Conservation (phyloP, 1,140 invertebrate species). For the Meloidogyne exigua region DNA sequence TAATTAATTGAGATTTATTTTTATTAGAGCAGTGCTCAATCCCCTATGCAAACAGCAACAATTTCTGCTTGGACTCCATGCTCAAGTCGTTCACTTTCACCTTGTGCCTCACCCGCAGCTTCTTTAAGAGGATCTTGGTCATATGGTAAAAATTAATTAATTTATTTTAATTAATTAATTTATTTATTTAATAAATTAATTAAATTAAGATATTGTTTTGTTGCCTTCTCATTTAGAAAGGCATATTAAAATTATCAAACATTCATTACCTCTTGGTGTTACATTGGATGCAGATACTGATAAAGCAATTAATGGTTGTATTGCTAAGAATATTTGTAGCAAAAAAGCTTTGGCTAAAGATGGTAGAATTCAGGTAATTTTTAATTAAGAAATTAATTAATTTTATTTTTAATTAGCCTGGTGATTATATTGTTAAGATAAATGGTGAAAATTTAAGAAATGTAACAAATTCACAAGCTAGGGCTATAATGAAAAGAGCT, state of each 20-base stretch:
- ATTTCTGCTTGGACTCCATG: slow-evolving; percentile 59
- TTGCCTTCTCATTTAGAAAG: slow-evolving; percentile 31
- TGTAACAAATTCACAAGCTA: slow-evolving; percentile 70
- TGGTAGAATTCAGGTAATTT: slow-evolving; percentile 67
- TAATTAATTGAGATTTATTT: too few relatives aligned
- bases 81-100: slow-evolving; percentile 55
- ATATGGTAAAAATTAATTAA: slow-evolving; percentile 49
- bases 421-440: slow-evolving; percentile 67
- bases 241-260: slow-evolving; percentile 61
- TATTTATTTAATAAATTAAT: slow-evolving; percentile 16
- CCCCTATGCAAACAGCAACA: slow-evolving; percentile 26
- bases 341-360: slow-evolving; percentile 70
- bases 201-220: slow-evolving; percentile 22
- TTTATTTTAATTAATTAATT: slow-evolving; percentile 16
- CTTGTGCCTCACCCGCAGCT: slow-evolving; percentile 50
- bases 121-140: slow-evolving; percentile 55
- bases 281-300: slow-evolving; percentile 66
- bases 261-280: slow-evolving; percentile 67
- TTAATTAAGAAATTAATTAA: neutral
- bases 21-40: slow-evolving; percentile 45
- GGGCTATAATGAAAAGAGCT: slow-evolving; percentile 70
- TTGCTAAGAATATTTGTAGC: slow-evolving; percentile 68
- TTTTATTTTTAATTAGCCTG: slow-evolving; percentile 44
- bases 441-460: slow-evolving; percentile 72
- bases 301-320: slow-evolving; percentile 72